Conservation (phyloP, 2,888 invertebrate species). For the Hydrotaea cyrtoneurina region DNA sequence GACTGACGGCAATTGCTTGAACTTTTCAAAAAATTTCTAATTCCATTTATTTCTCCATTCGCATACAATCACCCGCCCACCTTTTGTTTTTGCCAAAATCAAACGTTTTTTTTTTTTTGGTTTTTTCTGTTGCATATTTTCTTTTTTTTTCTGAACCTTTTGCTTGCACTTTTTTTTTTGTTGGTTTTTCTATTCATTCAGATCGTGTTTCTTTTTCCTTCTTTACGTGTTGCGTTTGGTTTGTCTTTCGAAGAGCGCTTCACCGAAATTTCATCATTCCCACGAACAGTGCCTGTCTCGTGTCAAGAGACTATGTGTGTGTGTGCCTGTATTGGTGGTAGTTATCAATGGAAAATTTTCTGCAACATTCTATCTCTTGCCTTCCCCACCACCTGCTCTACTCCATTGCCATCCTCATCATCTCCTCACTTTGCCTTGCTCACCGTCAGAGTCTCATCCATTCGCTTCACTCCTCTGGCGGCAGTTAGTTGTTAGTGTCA, state of each 20-base stretch:
- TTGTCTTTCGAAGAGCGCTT: not conserved
- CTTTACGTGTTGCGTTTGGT: not conserved
- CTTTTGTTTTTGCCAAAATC: not conserved
- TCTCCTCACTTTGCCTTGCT: not conserved
- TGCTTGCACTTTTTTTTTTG: not conserved
- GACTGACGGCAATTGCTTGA: no score
- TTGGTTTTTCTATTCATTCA: not conserved
- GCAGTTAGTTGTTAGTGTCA: not conserved
- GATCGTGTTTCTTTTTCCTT: not conserved
- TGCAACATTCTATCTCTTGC: slow-evolving; percentile 66
- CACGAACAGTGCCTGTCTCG: slow-evolving; percentile 16
- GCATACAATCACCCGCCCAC: no score
- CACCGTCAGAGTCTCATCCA: not conserved
- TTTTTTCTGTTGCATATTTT: not conserved
- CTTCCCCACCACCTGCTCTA: slow-evolving; percentile 7
- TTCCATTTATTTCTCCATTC: no score
- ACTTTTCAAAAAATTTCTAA: no score
- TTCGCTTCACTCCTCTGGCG: slow-evolving; percentile 26
- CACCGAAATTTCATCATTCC: slow-evolving; percentile 61
- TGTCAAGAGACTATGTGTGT: not conserved
- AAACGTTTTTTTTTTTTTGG: not conserved
- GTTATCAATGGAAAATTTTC: slow-evolving; percentile 76
- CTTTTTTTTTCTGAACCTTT: not conserved
- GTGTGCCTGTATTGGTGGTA: slow-evolving; percentile 9
- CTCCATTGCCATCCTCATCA: not conserved